phyloP scores from a whole-genome alignment of 2,888 invertebrate genomes.

The Diplolepis rosae region DNA sequence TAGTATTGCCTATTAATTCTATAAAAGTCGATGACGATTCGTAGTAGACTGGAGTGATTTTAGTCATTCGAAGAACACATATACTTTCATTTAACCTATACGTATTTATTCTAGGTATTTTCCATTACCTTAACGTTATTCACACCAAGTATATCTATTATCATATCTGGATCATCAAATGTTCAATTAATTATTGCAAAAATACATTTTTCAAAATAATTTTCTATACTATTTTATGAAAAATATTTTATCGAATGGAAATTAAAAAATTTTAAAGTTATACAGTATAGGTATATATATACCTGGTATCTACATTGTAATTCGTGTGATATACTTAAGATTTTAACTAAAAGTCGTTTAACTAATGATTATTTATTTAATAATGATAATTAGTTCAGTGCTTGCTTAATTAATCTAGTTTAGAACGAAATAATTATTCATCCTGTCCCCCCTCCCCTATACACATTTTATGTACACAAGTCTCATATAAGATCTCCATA shows the following conservation, averaged over 20 bases:
- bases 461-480: constrained; percentile 27
- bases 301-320: no score
- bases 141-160: not conserved
- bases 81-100: constrained; percentile 3
- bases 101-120: not conserved
- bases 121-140: constrained; percentile 3
- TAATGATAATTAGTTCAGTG: not conserved
- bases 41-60: not conserved
- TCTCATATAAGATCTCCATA: constrained; percentile 2
- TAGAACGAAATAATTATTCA: not conserved
- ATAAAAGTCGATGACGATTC: not conserved
- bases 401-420: constrained; percentile 3
- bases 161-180: not conserved
- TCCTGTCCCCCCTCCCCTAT: constrained; percentile 7
- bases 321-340: no score
- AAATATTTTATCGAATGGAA: not conserved
- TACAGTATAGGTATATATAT: no score
- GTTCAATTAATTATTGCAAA: not conserved
- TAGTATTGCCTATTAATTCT: not conserved
- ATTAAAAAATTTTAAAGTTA: no score
- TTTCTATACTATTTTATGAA: no score
- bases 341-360: not conserved
- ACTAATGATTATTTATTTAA: not conserved
- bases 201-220: not conserved
- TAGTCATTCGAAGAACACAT: not conserved